Evolutionary conservation across 2,113 vertebrate species (phyloP), one percentile per base, ranked within the genome.

Genomic region (Manacus vitellinus): DNA sequence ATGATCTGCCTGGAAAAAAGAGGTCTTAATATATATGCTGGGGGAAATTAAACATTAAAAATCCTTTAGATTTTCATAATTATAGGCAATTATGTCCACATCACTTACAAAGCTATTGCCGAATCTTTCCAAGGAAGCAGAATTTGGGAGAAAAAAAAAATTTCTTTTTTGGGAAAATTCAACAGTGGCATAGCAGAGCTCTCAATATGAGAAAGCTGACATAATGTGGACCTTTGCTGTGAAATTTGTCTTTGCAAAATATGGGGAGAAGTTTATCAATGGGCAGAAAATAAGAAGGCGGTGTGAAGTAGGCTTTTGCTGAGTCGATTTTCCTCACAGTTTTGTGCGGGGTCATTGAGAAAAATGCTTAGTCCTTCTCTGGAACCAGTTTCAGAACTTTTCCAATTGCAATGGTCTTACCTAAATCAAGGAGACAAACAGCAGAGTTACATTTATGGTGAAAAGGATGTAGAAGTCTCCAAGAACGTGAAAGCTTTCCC

Each of bases 171-270:
- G 85, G 92, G 95, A 93, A 97, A 99, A 99, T 97, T 98, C 98
- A 99, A 98, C 98, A 99, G 98, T 99, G 99, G 99, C 99, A 99
- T 99, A 99, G 99, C 99, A 98, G 98, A 99, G 99, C 99, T 99
- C 99, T 99, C 99, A 99, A 99, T 99, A 99, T 99, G 99, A 99
- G 99, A 99, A 99, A 99, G 99, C 99, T 99, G 99, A 99, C 99
- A 99, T 98, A 97, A 99, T 99, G 99, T 99, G 99, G 98, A 99
- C 98, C 98, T 98, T 97, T 98, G 98, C 98, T 98, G 97, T 98
- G 98, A 97, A 98, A 97, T 98, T 96, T 97, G 92, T 97, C 97
- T 97, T 98, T 98, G 98, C 98, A 98, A 98, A 98, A 98, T 92
- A 97, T 96, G 97, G 98, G 98, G 97, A 98, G 98, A 95, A 97